Base-by-base conservation (phyloP, 2,888 invertebrate species). In the Eudasyphora cyanicolor region DNA sequence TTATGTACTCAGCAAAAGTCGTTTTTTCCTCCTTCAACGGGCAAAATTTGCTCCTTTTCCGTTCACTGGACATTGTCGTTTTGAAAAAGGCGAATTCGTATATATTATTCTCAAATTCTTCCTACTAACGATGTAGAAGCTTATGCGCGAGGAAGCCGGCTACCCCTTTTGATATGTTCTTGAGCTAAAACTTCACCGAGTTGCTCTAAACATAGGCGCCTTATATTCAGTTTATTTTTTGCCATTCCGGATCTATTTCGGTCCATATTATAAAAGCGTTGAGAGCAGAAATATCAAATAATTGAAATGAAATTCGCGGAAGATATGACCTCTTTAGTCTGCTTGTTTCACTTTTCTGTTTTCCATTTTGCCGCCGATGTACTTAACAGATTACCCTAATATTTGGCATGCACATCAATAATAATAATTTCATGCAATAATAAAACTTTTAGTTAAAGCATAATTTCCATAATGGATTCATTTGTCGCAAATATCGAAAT, bases 141-240 rank as follows among this genome's bases (percentile, higher is more conserved):
- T 69, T 69, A 6, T 69, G 69, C 45, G 69, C 69, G 69, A 45
- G 69, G 69, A 69, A 69, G 69, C 67, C 38, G 67, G 38, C 67
- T 67, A 70, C 45, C 45, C 70, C 70, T 71, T 29, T 71, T 49
- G 70, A 71, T 71, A 71, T 71, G 70, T 71, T 71, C 49, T 71
- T 71, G 24, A 49, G 70, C 70, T 71, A 71, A 67, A 35, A n/a
- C 67, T 67, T 67, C 67, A n/a, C 67, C 19, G 57, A 12, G 57
- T 57, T 17, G 57, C 19, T 57, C 57, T 45, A 45, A 45, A 35
- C 5, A 35, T 64, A 64, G 10, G 32, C 29, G 64, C 27, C 64
- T 64, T 64, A 27, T 64, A 29, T 64, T n/a, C 27, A 29, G 64
- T 64, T 27, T 64, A 29, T 64, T 64, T 64, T 64, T 64, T 64